Percentiles rank a stretch among this genome's conserved stretches.
These are phyloP conservation scores for Pseudopodoces humilis DNA, from an alignment of 2,113 vertebrate species.

Conservation along the genomic window DNA sequence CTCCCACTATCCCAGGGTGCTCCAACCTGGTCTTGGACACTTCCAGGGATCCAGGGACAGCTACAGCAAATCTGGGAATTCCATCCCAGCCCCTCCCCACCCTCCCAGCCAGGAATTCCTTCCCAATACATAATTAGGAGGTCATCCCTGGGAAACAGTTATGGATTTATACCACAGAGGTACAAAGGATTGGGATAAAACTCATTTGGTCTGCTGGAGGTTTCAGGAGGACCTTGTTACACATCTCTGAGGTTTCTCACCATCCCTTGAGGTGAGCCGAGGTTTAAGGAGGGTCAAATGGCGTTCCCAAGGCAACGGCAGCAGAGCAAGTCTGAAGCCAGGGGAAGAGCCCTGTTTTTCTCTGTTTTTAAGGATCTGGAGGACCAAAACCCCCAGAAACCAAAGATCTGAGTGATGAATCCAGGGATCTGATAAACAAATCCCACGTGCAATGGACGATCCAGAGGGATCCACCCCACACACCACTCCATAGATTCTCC, in stretches of 20 bases:
- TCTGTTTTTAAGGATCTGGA: accelerated
- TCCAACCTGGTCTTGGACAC: not conserved
- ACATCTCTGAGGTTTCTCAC: not conserved
- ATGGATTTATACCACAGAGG: not conserved
- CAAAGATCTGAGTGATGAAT: not conserved
- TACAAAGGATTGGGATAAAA: not conserved
- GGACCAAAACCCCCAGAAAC: not conserved
- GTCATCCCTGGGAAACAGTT: not conserved
- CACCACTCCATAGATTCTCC: not conserved
- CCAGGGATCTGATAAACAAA: not conserved
- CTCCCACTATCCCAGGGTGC: accelerated
- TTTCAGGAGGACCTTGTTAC: not conserved
- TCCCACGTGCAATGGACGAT: accelerated
- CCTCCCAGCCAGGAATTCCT: not conserved
- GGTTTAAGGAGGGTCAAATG: not conserved
- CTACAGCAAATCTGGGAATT: not conserved
- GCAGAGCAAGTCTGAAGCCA: not conserved
- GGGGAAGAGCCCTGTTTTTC: not conserved
- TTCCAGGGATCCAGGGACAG: not conserved
- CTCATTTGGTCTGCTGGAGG: not conserved
- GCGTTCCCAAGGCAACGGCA: not conserved
- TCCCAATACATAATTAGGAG: not conserved
- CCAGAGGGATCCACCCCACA: accelerated
- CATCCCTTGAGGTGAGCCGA: no score
- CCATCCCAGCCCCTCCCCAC: accelerated